Base-by-base conservation (phyloP, 2,797 vertebrate genomes). In the Oreochromis mossambicus region DNA sequence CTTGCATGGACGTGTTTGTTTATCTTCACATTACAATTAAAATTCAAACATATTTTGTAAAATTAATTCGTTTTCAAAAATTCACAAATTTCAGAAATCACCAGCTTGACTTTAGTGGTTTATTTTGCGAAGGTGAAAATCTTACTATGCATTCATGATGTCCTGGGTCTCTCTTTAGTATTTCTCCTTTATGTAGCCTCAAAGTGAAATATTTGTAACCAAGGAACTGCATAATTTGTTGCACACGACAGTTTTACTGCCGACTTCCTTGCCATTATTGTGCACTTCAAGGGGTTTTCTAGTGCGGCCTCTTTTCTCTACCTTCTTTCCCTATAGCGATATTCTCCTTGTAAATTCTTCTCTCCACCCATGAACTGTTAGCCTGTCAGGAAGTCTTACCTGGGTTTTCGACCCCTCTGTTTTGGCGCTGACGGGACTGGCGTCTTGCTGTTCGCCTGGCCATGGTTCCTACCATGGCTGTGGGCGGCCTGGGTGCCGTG, bases 321-420 rank as follows among this genome's bases (percentile, higher is more conserved):
- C 46, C 38, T 17, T 14, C 5, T 5, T 50, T 14, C 26, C 46
- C 46, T 34, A 50, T 8, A n/a, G 26, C 26, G n/a, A 51, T 13
- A n/a, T 9, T 51, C 70, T n/a, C 46, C 46, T 75, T 32, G 17
- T 48, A 70, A 46, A 29, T 48, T 73, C 1, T 29, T 70, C 66
- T 32, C 26, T 75, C 46, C 26, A 32, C 70, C 11, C 17, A 50
- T 14, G 26, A 75, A 75, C 8, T 9, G 19, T 79, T 19, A 8
- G 8, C 4, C 24, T 4, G 32, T n/a, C 41, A 19, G 21, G 5
- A 38, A 1, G n/a, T 88, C 95, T 94, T 79, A 97, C 96, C 95
- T 97, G 82, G 96, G 96, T 86, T 96, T 97, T 83, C 96, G 96
- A 78, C 96, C 96, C 78, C 96, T 94, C 89, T 96, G 96, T 90